Evolutionary conservation across 2,797 vertebrate species (phyloP).

Genomic region (Acropternis orthonyx): DNA sequence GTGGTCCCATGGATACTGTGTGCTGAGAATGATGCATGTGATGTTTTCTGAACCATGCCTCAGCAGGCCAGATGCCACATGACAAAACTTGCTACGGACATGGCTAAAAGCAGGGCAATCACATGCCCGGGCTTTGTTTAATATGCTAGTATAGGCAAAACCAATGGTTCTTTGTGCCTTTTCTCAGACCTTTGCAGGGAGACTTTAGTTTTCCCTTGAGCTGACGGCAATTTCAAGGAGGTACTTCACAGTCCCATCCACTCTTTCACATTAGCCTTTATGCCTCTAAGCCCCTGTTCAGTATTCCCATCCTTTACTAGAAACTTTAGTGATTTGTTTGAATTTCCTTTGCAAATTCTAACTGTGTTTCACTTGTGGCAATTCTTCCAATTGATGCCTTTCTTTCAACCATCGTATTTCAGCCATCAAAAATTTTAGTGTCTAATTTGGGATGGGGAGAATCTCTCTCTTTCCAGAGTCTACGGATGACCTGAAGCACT

Average conservation of each 20-base stretch:
- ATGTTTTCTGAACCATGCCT: neutral
- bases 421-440: neutral
- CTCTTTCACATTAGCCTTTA: neutral
- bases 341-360: constrained; percentile 59
- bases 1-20: neutral
- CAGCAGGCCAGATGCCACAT: neutral
- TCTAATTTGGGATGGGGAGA: neutral
- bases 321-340: constrained; percentile 50
- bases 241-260: neutral
- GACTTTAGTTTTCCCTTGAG: constrained; percentile 4
- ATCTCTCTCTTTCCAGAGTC: neutral
- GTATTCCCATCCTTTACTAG: neutral
- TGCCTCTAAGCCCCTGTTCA: neutral
- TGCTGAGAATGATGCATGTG: neutral
- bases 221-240: neutral
- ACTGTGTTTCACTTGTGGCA: constrained; percentile 21
- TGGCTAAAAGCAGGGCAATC: neutral
- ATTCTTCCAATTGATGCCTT: neutral
- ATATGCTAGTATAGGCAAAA: constrained; percentile 13
- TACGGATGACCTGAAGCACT: neutral
- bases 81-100: neutral
- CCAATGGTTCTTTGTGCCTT: neutral
- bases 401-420: neutral
- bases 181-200: constrained; percentile 1
- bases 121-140: neutral